A percentile compares a stretch with the other conserved stretches of the same genome.
Evolutionary conservation across 2,797 vertebrate genomes (phyloP).

Genomic region (Melanotaenia maccullochi): DNA sequence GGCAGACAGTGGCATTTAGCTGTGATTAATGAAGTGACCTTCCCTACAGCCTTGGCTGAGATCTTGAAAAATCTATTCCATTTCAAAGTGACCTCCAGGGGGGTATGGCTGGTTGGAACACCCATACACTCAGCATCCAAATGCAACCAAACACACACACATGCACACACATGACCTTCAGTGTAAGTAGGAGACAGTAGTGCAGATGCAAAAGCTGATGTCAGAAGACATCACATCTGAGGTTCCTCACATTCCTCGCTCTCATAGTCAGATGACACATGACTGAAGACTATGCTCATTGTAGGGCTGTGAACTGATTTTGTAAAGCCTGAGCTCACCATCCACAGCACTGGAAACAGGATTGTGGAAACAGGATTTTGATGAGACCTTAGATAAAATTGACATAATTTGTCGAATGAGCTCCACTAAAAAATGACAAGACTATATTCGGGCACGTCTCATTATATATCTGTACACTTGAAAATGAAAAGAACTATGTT

Average conservation of each 20-base stretch:
- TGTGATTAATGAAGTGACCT: constrained; percentile 88
- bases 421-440: constrained; percentile 11
- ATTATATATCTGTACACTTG: neutral
- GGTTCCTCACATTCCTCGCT: neutral
- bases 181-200: neutral
- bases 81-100: constrained; percentile 80
- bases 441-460: constrained; percentile 1
- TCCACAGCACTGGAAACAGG: constrained; percentile 45
- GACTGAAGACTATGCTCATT: constrained; percentile 5
- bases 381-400: constrained; percentile 62
- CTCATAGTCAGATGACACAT: constrained; percentile 11
- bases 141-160: constrained; percentile 59
- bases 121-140: constrained; percentile 72
- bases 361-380: constrained; percentile 65
- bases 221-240: constrained; percentile 20
- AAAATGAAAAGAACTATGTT: neutral
- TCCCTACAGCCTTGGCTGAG: constrained; percentile 77
- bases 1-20: constrained; percentile 80
- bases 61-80: constrained; percentile 82
- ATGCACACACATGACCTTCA: constrained; percentile 31
- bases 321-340: constrained; percentile 32
- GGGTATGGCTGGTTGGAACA: constrained; percentile 59
- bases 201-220: constrained; percentile 17
- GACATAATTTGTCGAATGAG: constrained; percentile 67
- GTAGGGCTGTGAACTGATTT: constrained; percentile 18